Conservation (phyloP, 2,888 invertebrate species). For the Acleris sparsana region DNA sequence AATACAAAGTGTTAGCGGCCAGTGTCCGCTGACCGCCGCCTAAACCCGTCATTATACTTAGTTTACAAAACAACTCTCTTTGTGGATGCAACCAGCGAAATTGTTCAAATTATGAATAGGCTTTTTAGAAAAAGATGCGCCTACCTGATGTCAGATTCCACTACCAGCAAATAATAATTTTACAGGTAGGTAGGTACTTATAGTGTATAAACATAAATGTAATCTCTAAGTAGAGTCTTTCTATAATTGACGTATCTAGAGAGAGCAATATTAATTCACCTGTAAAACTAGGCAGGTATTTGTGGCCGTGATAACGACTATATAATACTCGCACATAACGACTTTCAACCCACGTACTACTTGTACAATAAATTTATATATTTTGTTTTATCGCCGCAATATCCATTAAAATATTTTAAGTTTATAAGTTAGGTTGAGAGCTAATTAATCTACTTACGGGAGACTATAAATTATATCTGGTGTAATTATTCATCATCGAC, state of each 20-base stretch:
- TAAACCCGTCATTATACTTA: conserved; percentile 40
- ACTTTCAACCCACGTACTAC: conserved; percentile 29
- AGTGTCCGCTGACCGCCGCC: conserved; percentile 46
- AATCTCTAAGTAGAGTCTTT: no score
- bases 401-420: conserved; percentile 59
- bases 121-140: background rate
- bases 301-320: conserved; percentile 31
- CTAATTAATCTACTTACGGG: conserved; percentile 72
- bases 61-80: conserved; percentile 35
- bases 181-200: background rate
- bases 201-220: no score
- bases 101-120: conserved; percentile 22
- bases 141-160: background rate
- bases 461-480: conserved; percentile 66
- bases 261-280: conserved; percentile 25
- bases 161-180: background rate
- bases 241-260: conserved; percentile 1
- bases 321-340: conserved; percentile 31
- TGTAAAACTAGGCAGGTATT: conserved; percentile 25
- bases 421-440: conserved; percentile 57
- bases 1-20: conserved; percentile 56
- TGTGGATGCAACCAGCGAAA: conserved; percentile 17
- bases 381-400: conserved; percentile 45
- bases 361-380: conserved; percentile 28
- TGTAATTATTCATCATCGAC: conserved; percentile 71